Evolutionary conservation across 2,797 vertebrate genomes (phyloP).

Genomic region (Poeciliopsis paucimaculata): DNA sequence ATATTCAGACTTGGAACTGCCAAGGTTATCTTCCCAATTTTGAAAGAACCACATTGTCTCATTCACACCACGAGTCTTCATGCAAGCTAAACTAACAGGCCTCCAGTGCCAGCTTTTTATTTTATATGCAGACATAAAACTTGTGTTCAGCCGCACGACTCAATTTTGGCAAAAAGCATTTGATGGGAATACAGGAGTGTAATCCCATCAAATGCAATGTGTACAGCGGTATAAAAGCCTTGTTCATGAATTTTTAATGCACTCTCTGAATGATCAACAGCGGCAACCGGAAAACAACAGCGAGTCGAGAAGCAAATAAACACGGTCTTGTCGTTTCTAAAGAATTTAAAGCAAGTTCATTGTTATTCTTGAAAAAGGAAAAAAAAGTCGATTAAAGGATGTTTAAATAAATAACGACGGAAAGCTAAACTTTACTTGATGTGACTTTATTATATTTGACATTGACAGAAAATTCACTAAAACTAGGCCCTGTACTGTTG

Average conservation of each 20-base stretch:
- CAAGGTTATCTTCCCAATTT: slow-evolving; percentile 2
- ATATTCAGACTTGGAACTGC: slow-evolving; percentile 6
- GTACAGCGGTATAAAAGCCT: slow-evolving; percentile 19
- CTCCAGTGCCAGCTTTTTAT: slow-evolving; percentile 14
- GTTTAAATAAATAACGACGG: background rate
- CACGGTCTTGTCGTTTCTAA: background rate
- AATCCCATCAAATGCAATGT: background rate
- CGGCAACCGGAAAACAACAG: background rate
- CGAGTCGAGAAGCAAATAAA: background rate
- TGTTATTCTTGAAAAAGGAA: background rate
- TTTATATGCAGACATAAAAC: slow-evolving; percentile 4
- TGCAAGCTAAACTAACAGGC: slow-evolving; percentile 1
- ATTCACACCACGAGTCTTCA: background rate
- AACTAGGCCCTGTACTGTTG: background rate
- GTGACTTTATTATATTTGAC: background rate
- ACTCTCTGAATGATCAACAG: slow-evolving; percentile 14
- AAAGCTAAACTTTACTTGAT: background rate
- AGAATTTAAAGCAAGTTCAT: background rate
- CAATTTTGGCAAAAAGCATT: background rate
- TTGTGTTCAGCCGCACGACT: background rate
- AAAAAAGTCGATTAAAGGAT: background rate
- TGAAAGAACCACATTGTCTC: background rate
- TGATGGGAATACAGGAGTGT: no score
- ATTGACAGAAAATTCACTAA: background rate
- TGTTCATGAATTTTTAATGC: slow-evolving; percentile 27